Conservation (phyloP, 2,113 vertebrate genomes). For the Ammospiza nelsoni region DNA sequence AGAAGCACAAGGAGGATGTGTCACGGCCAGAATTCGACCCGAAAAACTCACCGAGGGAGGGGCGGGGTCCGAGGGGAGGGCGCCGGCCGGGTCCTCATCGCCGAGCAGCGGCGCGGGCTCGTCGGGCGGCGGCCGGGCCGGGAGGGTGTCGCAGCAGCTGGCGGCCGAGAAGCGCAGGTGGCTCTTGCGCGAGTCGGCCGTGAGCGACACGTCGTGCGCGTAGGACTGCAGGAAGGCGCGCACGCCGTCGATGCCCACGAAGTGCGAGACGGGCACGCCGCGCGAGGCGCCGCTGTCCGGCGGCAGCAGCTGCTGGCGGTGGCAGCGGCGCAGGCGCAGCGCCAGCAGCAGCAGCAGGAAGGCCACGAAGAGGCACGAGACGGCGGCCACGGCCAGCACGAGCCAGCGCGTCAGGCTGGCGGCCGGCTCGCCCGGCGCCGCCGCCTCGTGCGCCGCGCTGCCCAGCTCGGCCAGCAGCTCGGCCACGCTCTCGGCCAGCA, state of each 20-base stretch:
- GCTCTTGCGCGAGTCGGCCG: neutral
- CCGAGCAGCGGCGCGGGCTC: neutral
- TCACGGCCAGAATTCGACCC: accelerated
- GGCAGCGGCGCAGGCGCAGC: too few relatives aligned
- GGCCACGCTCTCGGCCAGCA: too few relatives aligned
- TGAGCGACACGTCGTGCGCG: neutral
- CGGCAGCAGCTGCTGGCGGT: too few relatives aligned
- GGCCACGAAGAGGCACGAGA: too few relatives aligned
- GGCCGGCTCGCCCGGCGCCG: too few relatives aligned
- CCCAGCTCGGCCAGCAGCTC: too few relatives aligned
- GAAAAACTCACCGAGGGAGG: neutral
- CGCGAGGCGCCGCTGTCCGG: too few relatives aligned
- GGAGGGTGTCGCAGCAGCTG: constrained; percentile 37
- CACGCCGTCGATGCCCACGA: neutral
- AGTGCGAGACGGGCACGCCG: neutral
- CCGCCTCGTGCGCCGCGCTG: too few relatives aligned
- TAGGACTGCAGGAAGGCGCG: neutral
- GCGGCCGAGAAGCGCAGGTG: constrained; percentile 5
- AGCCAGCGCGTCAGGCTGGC: too few relatives aligned
- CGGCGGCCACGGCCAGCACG: too few relatives aligned
- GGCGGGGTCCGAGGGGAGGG: too few relatives aligned
- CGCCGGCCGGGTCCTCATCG: neutral
- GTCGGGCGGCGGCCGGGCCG: neutral
- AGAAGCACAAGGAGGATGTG: accelerated
- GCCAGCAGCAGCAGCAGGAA: too few relatives aligned